Base-by-base conservation (phyloP, 2,888 invertebrate species). In the Cactoblastis cactorum region DNA sequence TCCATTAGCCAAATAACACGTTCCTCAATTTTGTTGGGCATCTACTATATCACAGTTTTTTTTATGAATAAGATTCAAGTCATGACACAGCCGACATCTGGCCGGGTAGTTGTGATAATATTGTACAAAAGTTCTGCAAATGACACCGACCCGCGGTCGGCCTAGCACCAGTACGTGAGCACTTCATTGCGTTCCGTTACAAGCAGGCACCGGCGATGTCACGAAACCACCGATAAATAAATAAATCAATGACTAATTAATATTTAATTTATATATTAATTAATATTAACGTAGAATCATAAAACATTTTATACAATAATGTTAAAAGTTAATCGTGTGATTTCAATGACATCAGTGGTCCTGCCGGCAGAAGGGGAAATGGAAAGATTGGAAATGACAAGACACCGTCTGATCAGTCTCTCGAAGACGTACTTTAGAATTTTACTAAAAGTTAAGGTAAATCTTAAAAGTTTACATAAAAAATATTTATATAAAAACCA, bases 151-250 rank as follows among this genome's bases (percentile, higher is more conserved):
- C 0, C 32, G 41, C 19, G 37, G 35, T 19, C 8, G 61, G 63
- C 56, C 55, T 78, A 80, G 79, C 80, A 80, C 78, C 80, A 71
- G 70, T 57, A 53, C 57, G 72, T 71, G 77, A 77, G 76, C 78
- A 76, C 73, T 65, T 59, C 56, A 54, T 59, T 53, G 60, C 49
- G 45, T 49, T 56, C 55, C 55, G 22, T 22, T 22, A 22, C 5
- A 28, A 1, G 14, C 34, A 35, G 34, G 12, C 14, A 14, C 34
- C 15, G 14, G 11, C 1, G 34, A 35, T 14, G 8, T 14, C 14
- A 14, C 4, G 45, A 15, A 22, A 24, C 5, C 41, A 39, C 39
- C 22, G 12, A 22, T 12, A 14, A 14, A 24, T 9, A 6, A 28
- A 22, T 22, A n/a, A n/a, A n/a, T 22, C 22, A 4, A 22, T 22